Conservation (phyloP, 2,888 invertebrate species). For the Drosophila conformis region DNA sequence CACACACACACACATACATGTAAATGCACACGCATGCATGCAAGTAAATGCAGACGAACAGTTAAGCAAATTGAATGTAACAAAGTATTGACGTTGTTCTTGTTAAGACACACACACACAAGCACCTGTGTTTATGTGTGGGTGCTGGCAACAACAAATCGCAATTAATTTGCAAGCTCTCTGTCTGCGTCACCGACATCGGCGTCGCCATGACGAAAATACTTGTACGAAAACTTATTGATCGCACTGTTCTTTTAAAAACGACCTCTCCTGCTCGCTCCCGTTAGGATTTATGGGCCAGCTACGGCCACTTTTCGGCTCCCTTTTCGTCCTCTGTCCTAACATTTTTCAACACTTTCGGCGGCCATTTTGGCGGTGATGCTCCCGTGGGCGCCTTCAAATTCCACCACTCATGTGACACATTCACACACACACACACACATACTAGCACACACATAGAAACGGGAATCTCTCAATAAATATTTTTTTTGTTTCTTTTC, state of each 20-base stretch:
- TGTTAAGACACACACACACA: slow-evolving; percentile 23
- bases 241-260: slow-evolving; percentile 42
- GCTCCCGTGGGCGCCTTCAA: slow-evolving; percentile 55
- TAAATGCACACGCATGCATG: slow-evolving; percentile 43
- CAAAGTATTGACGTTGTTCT: slow-evolving; percentile 60
- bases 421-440: slow-evolving; percentile 23
- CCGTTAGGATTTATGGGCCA: slow-evolving; percentile 22
- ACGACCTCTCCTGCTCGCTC: slow-evolving; percentile 12
- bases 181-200: slow-evolving; percentile 38
- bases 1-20: slow-evolving; percentile 20
- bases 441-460: slow-evolving; percentile 7
- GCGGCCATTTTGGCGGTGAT: slow-evolving; percentile 77
- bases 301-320: slow-evolving; percentile 21
- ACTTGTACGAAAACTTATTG: slow-evolving; percentile 50
- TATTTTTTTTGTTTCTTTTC: slow-evolving; percentile 46
- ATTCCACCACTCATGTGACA: slow-evolving; percentile 73
- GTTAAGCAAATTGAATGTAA: slow-evolving; percentile 36
- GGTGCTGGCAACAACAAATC: slow-evolving; percentile 35
- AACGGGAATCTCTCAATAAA: slow-evolving; percentile 57
- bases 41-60: not conserved
- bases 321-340: slow-evolving; percentile 22
- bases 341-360: slow-evolving; percentile 73
- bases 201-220: slow-evolving; percentile 51
- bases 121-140: slow-evolving; percentile 2
- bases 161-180: slow-evolving; percentile 68